These are phyloP conservation scores for Andrena cerasifolii DNA, from an alignment of 1,140 invertebrate genomes.

Conservation along the genomic window DNA sequence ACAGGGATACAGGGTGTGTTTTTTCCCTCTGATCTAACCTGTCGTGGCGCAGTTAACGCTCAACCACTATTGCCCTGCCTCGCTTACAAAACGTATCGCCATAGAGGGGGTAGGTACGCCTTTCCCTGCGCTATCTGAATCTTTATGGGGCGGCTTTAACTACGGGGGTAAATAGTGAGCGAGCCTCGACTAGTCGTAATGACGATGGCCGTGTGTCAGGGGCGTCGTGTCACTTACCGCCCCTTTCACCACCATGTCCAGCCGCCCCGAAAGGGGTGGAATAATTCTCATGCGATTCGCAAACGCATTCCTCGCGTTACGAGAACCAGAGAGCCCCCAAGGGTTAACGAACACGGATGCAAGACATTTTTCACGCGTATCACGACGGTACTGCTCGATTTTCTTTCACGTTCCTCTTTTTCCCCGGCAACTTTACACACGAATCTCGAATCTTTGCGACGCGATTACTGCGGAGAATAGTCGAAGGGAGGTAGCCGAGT, in stretches of 20 bases:
- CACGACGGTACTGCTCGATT: background rate
- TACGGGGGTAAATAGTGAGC: slow-evolving; percentile 66
- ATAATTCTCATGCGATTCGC: slow-evolving; percentile 65
- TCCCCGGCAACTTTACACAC: slow-evolving; percentile 4
- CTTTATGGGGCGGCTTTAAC: slow-evolving; percentile 72
- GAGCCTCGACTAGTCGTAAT: slow-evolving; percentile 54
- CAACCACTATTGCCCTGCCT: slow-evolving; percentile 47
- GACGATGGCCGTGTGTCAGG: slow-evolving; percentile 43
- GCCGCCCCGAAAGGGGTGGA: slow-evolving; percentile 38
- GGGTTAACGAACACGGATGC: slow-evolving; percentile 39
- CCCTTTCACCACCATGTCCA: slow-evolving; percentile 23
- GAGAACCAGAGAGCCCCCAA: slow-evolving; percentile 20
- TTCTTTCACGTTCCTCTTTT: slow-evolving; percentile 1
- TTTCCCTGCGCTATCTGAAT: slow-evolving; percentile 70
- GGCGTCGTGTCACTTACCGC: slow-evolving; percentile 47
- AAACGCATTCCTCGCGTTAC: slow-evolving; percentile 46
- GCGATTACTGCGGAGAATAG: background rate
- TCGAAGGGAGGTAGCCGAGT: background rate
- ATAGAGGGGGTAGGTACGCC: slow-evolving; percentile 45
- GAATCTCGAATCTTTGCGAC: slow-evolving; percentile 28
- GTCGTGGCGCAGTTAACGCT: slow-evolving; percentile 61
- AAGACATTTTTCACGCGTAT: slow-evolving; percentile 16
- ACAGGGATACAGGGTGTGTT: slow-evolving; percentile 10
- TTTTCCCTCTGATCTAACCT: slow-evolving; percentile 55
- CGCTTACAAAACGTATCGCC: slow-evolving; percentile 32